A percentile compares a stretch with the other conserved stretches of the same genome.
phyloP scores from a whole-genome alignment of 1,140 invertebrate species.

The Halictus rubicundus region DNA sequence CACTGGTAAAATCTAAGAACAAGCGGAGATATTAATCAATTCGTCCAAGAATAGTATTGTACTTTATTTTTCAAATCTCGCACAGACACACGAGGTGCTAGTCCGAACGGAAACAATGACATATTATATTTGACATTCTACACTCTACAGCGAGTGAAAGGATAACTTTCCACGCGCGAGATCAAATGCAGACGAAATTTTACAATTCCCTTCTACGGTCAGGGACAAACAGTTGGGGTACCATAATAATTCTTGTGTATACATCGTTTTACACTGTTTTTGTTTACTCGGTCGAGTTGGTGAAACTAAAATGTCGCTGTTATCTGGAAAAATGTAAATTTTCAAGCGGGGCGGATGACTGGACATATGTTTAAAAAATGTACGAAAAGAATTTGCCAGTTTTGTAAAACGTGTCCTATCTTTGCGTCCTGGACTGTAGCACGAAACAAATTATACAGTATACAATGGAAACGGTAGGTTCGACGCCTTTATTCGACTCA shows the following conservation, averaged over 20 bases:
- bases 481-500: constrained; percentile 34
- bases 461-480: neutral
- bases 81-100: neutral
- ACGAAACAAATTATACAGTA: too few species aligned
- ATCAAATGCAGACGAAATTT: neutral
- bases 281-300: too few species aligned
- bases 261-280: too few species aligned
- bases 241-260: too few species aligned
- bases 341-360: too few species aligned
- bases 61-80: neutral
- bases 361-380: too few species aligned
- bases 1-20: neutral
- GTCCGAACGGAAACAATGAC: neutral
- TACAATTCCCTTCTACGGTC: neutral
- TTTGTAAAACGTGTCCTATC: too few species aligned
- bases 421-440: too few species aligned
- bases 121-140: neutral
- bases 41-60: neutral
- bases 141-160: neutral
- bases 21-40: neutral
- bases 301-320: too few species aligned
- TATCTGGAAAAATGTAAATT: too few species aligned
- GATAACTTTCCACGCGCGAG: neutral
- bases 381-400: too few species aligned
- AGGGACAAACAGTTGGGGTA: too few species aligned